Evolutionary conservation across 2,888 invertebrate genomes (phyloP).

Genomic region (Incurvaria masculella): DNA sequence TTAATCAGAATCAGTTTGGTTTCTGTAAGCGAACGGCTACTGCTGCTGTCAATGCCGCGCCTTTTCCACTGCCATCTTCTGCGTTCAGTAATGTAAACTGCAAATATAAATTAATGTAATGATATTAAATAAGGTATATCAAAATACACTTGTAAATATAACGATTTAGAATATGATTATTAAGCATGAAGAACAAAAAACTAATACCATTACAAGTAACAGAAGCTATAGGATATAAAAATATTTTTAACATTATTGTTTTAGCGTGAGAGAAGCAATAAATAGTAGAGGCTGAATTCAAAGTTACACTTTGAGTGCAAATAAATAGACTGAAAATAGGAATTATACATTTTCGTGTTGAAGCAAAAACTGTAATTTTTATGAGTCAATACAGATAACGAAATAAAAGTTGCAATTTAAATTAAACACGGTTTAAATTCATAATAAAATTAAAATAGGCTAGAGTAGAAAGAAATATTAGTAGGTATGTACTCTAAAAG

Average conservation of each 20-base stretch:
- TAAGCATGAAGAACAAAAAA: too few relatives aligned
- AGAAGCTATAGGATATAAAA: background rate
- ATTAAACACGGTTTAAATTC: too few relatives aligned
- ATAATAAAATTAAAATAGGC: too few relatives aligned
- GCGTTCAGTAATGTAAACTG: conserved; percentile 67
- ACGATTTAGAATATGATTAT: too few relatives aligned
- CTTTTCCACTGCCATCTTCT: conserved; percentile 82
- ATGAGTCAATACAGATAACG: too few relatives aligned
- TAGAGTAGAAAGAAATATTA: too few relatives aligned
- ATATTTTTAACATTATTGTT: background rate
- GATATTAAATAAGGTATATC: background rate
- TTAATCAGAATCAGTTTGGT: background rate
- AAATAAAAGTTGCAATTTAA: too few relatives aligned
- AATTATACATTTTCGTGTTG: too few relatives aligned
- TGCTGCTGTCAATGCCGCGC: conserved; percentile 74
- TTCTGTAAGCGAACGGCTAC: conserved; percentile 54
- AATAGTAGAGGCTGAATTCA: background rate
- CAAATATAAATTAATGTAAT: conserved; percentile 11
- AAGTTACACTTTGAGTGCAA: background rate
- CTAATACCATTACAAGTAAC: too few relatives aligned
- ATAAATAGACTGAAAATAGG: too few relatives aligned
- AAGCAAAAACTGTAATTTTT: too few relatives aligned
- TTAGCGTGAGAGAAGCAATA: background rate
- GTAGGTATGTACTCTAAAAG: too few relatives aligned
- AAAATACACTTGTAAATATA: background rate